Evolutionary conservation across 2,113 vertebrate genomes (phyloP).

Genomic region (Urocynchramus pylzowi): DNA sequence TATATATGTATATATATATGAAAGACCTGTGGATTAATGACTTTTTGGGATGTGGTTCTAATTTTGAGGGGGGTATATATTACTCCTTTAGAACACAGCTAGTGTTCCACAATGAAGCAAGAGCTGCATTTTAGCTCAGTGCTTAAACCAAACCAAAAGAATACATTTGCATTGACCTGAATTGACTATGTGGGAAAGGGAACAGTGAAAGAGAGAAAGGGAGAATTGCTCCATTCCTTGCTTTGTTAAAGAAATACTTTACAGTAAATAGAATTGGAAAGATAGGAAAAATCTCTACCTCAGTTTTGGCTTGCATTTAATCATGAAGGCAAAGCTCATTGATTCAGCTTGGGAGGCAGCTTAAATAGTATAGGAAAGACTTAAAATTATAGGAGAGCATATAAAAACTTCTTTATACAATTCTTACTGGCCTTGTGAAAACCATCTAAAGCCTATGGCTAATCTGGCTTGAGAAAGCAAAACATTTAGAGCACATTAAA

Average conservation of each 20-base stretch:
- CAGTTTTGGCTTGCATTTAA: not conserved
- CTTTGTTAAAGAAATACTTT: conserved; percentile 6
- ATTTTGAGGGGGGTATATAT: not conserved
- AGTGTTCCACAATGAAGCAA: not conserved
- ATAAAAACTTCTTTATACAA: not conserved
- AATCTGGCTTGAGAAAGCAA: not conserved
- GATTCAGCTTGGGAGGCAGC: not conserved
- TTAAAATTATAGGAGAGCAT: not conserved
- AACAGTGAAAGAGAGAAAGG: not conserved
- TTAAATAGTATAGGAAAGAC: not conserved
- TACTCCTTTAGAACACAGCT: not conserved
- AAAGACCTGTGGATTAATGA: not conserved
- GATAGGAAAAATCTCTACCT: not conserved
- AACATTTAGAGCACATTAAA: not conserved
- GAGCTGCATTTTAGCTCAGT: not conserved
- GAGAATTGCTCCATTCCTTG: not conserved
- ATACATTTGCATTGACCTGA: not conserved
- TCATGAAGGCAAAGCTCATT: not conserved
- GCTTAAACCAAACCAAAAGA: not conserved
- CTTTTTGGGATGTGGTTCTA: not conserved
- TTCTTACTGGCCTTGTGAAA: not conserved
- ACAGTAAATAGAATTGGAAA: not conserved
- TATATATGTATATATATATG: too few relatives aligned
- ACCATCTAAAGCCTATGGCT: not conserved
- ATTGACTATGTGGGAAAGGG: not conserved